phyloP scores from a whole-genome alignment of 2,797 vertebrate species.

The Orestias chungarensis region DNA sequence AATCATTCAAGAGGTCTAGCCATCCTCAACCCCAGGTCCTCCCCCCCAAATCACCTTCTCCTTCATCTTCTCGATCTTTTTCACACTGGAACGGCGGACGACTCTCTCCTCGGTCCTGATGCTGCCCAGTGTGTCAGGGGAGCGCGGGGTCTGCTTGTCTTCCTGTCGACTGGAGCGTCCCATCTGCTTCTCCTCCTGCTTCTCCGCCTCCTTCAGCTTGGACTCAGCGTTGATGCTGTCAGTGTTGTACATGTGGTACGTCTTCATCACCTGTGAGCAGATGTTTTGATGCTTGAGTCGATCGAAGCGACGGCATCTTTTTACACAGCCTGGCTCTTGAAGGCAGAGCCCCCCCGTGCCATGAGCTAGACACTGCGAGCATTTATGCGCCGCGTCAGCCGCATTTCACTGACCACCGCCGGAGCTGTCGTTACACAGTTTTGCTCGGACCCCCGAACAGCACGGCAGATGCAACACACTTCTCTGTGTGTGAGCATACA shows the following conservation, averaged over 20 bases:
- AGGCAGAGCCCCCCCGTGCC: neutral
- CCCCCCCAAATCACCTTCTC: conserved; percentile 86
- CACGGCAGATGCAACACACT: conserved; percentile 32
- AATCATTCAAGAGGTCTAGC: conserved; percentile 59
- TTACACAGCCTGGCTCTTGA: neutral
- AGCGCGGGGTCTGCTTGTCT: conserved; percentile 92
- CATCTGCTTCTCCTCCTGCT: conserved; percentile 99
- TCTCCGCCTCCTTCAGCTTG: conserved; percentile 98
- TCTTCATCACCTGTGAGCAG: conserved; percentile 93
- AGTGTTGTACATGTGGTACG: conserved; percentile 98
- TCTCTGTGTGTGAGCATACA: conserved; percentile 28
- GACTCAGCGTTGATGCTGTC: conserved; percentile 98
- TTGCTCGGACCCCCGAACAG: conserved; percentile 31
- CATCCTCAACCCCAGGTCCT: neutral
- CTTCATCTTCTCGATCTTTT: conserved; percentile 99
- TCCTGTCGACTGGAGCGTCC: conserved; percentile 92
- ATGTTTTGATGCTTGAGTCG: conserved; percentile 3
- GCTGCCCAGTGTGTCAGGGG: conserved; percentile 89
- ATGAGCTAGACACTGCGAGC: conserved; percentile 16
- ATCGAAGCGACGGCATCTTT: neutral
- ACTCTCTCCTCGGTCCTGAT: conserved; percentile 93
- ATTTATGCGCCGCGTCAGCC: conserved; percentile 51
- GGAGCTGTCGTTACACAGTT: conserved; percentile 51
- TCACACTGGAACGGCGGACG: conserved; percentile 93
- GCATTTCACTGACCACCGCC: conserved; percentile 55